Evolutionary conservation across 1,140 invertebrate genomes (phyloP).

Genomic region (Bombus impatiens): DNA sequence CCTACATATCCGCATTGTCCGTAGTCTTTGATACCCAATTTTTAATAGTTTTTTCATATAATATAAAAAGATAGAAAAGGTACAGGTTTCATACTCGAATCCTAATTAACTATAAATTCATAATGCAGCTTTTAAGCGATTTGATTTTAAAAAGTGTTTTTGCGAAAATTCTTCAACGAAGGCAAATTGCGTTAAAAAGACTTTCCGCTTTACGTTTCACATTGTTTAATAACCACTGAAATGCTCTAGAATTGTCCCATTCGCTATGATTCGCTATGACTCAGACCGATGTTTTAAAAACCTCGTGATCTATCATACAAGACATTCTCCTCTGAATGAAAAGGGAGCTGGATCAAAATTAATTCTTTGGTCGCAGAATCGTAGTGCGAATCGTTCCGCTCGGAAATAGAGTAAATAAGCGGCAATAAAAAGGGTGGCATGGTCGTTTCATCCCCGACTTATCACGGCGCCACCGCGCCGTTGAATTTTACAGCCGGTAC

Average conservation of each 20-base stretch:
- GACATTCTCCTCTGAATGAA: no score
- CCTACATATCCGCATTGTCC: not conserved
- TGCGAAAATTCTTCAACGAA: no score
- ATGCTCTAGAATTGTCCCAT: not conserved
- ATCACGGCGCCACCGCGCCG: slow-evolving; percentile 38
- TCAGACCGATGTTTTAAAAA: not conserved
- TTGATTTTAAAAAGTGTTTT: no score
- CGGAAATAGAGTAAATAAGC: slow-evolving; percentile 9
- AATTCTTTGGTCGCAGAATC: not conserved
- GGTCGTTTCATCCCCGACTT: slow-evolving; percentile 49
- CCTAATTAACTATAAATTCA: no score
- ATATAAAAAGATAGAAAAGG: not conserved
- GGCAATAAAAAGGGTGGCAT: slow-evolving; percentile 28
- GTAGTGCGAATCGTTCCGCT: not conserved
- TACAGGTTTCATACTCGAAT: no score
- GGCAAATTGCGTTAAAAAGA: no score
- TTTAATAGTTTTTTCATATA: not conserved
- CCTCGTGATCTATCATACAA: not conserved
- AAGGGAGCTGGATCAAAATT: not conserved
- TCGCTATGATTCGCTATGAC: no score
- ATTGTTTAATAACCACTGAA: not conserved
- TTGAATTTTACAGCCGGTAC: slow-evolving; percentile 49
- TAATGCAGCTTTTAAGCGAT: no score
- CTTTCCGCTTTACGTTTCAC: no score
- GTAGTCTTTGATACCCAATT: no score